These are phyloP conservation scores for Drosophila anomalipes DNA, from an alignment of 2,888 invertebrate species.

Conservation along the genomic window DNA sequence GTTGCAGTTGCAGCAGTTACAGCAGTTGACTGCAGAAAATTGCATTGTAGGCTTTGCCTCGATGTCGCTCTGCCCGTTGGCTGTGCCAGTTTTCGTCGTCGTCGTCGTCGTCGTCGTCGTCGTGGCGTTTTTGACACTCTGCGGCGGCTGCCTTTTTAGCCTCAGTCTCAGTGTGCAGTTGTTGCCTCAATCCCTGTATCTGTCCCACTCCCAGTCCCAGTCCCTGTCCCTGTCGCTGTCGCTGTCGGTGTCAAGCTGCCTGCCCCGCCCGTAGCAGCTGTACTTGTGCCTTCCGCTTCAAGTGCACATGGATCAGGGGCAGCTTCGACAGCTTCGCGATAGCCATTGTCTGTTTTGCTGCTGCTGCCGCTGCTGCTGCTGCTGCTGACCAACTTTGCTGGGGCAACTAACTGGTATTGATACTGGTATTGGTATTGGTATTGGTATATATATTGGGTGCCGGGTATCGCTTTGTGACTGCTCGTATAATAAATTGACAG, in stretches of 20 bases:
- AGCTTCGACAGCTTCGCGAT: constrained; percentile 58
- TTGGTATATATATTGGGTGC: neutral
- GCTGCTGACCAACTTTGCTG: constrained; percentile 63
- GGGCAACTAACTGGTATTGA: constrained; percentile 42
- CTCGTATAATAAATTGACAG: constrained; percentile 63
- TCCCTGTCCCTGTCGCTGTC: constrained; percentile 15
- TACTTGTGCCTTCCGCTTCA: constrained; percentile 67
- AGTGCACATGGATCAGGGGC: constrained; percentile 71
- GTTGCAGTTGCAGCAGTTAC: constrained; percentile 47
- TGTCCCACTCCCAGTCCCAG: neutral
- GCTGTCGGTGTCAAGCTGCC: constrained; percentile 32
- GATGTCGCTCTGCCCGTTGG: constrained; percentile 30
- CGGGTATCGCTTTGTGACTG: constrained; percentile 37
- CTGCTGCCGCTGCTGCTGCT: constrained; percentile 27
- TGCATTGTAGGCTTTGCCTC: constrained; percentile 45
- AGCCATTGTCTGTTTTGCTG: constrained; percentile 61
- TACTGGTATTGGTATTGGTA: neutral
- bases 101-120: constrained; percentile 43
- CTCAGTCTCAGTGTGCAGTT: constrained; percentile 12
- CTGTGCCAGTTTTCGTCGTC: constrained; percentile 68
- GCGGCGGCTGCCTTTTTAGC: constrained; percentile 62
- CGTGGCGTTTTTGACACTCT: constrained; percentile 72
- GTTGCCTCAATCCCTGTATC: constrained; percentile 9
- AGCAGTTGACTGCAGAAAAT: constrained; percentile 38
- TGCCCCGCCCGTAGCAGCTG: constrained; percentile 29